Conservation (phyloP, 2,888 invertebrate genomes). For the Amblyjoppa proteus region DNA sequence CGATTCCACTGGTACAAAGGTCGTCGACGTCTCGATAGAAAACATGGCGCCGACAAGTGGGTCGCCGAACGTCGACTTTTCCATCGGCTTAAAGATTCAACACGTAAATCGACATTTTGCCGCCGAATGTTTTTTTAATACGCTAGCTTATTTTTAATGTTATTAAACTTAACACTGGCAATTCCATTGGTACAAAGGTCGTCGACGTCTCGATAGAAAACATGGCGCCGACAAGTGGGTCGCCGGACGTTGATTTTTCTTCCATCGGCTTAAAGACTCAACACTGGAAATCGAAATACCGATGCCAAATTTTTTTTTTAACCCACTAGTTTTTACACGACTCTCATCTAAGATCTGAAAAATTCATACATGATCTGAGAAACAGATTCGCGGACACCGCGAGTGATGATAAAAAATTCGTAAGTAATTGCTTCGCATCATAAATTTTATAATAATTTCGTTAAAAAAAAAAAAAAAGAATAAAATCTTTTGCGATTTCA, state of each 20-base stretch:
- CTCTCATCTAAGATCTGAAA: too few species aligned
- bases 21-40: neutral
- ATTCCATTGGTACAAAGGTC: neutral
- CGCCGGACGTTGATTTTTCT: neutral
- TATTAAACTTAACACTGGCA: neutral
- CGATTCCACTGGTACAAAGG: neutral
- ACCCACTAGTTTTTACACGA: too few species aligned
- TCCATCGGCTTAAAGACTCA: too few species aligned
- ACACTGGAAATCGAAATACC: too few species aligned
- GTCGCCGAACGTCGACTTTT: neutral
- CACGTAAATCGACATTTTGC: too few species aligned
- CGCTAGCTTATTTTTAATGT: too few species aligned
- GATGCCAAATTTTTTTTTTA: too few species aligned
- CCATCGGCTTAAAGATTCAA: too few species aligned
- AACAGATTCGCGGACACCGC: too few species aligned
- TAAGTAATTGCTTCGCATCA: neutral
- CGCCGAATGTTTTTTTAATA: too few species aligned
- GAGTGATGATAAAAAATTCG: neutral
- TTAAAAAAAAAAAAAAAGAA: neutral
- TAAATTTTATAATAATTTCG: neutral
- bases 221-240: neutral
- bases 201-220: neutral
- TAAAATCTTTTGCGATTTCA: too few species aligned
- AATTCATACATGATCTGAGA: too few species aligned
- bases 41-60: neutral